Evolutionary conservation across 2,797 vertebrate genomes (phyloP), one percentile per base, ranked within the genome.

Genomic region (Mastacembelus armatus): DNA sequence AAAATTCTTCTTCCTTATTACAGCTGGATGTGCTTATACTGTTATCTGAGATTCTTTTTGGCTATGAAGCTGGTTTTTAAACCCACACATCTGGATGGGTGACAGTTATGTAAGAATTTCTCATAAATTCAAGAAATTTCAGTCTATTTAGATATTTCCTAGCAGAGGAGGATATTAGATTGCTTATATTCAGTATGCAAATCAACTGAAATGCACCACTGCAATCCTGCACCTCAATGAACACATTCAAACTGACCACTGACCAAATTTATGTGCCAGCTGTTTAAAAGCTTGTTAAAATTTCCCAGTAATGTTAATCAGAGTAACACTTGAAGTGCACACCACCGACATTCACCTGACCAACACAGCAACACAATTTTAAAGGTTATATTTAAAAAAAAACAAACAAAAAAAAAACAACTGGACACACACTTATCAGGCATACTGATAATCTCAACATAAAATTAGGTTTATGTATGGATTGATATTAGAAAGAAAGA

Each of bases 101-200:
- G 7, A 38, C 43, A 60, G 49, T 52, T 10, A 35, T 62, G 0
- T 32, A 7, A 16, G 27, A 60, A 61, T 64, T 56, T 65, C 51
- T 77, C 48, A 72, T 0, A 7, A 11, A 67, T 50, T 36, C 32
- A 6, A 42, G 52, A 59, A 7, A 43, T 68, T 44, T 66, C 38
- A 24, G 60, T 61, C 26, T 51, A 10, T 21, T 55, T 44, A 2
- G 14, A 32, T 36, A 32, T 62, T 57, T 6, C 14, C 24, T 11
- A 16, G 30, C n/a, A 18, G 35, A 47, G 16, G 24, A 12, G 24
- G 8, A 32, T 4, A 48, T 40, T 27, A 32, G 15, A 16, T 0
- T 51, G 0, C 32, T 68, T 63, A 47, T n/a, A 4, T 10, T 55
- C 14, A 32, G 36, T 19, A 40, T 30, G 24, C 51, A 48, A 14